phyloP scores from a whole-genome alignment of 2,113 vertebrate species.

The Poeciliopsis occidentalis region DNA sequence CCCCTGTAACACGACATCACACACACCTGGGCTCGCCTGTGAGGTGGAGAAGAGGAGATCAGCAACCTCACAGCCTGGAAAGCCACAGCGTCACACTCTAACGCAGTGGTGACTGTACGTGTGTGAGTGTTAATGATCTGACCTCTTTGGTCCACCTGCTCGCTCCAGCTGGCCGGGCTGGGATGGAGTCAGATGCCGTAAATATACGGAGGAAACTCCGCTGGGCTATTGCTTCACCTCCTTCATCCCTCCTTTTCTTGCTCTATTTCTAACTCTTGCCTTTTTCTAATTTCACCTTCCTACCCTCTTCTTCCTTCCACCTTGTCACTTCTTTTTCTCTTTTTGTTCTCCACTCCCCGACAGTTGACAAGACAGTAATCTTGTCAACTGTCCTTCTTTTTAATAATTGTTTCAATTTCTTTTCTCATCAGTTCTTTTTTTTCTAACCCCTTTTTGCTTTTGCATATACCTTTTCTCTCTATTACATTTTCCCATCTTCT shows the following conservation, averaged over 20 bases:
- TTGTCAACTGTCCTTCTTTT: not conserved
- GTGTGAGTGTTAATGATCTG: conserved; percentile 74
- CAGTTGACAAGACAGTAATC: too few species aligned
- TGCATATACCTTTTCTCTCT: not conserved
- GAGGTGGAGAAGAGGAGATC: conserved; percentile 3
- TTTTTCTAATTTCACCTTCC: conserved; percentile 43
- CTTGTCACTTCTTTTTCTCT: not conserved
- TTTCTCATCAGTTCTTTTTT: not conserved
- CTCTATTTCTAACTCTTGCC: conserved; percentile 10
- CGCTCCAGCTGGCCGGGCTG: conserved; percentile 73
- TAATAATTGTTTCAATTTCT: not conserved
- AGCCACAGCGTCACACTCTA: conserved; percentile 39
- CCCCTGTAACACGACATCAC: conserved; percentile 51
- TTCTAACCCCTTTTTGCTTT: not conserved
- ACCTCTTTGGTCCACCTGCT: conserved; percentile 80
- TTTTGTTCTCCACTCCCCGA: not conserved
- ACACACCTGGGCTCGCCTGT: conserved; percentile 44
- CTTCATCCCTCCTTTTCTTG: conserved; percentile 33
- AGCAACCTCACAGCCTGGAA: conserved; percentile 29
- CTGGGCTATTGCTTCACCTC: conserved; percentile 50
- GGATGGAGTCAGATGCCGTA: conserved; percentile 68
- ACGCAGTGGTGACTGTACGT: conserved; percentile 50
- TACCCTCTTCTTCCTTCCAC: not conserved
- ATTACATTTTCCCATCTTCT: not conserved
- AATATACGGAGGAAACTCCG: conserved; percentile 71